Evolutionary conservation across 2,113 vertebrate species (phyloP).

Genomic region (Hirundichthys speculiger): DNA sequence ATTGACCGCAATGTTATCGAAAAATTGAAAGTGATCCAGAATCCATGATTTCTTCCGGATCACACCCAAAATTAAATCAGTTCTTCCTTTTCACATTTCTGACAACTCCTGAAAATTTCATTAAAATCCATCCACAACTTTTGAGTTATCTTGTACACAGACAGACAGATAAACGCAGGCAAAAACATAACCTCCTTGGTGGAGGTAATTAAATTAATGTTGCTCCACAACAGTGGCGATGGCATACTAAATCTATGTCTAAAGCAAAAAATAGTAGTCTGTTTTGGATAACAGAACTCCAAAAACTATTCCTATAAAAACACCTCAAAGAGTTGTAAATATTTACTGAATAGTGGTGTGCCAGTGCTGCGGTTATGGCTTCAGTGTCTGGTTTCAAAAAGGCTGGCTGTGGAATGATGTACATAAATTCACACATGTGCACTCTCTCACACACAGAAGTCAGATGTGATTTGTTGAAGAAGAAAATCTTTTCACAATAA

Average conservation of each 20-base stretch:
- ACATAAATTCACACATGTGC: conserved; percentile 1
- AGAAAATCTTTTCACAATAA: conserved; percentile 17
- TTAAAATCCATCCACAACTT: too few species aligned
- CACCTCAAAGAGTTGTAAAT: conserved; percentile 29
- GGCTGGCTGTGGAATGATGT: neutral
- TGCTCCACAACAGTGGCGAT: too few species aligned
- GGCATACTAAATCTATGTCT: neutral
- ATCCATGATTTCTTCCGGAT: too few species aligned
- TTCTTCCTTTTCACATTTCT: too few species aligned
- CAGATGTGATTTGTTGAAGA: neutral
- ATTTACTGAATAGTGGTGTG: conserved; percentile 36
- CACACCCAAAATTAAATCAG: too few species aligned
- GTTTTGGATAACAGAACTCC: neutral
- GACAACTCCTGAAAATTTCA: too few species aligned
- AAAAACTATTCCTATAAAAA: conserved; percentile 20
- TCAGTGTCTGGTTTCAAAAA: conserved; percentile 47
- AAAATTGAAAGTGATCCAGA: too few species aligned
- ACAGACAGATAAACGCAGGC: too few species aligned
- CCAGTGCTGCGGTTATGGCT: conserved; percentile 33
- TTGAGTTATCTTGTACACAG: too few species aligned
- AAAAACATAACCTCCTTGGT: too few species aligned
- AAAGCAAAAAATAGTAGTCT: neutral
- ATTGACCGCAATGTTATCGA: too few species aligned
- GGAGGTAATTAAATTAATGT: too few species aligned
- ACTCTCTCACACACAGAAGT: neutral